phyloP scores from a whole-genome alignment of 1,140 invertebrate genomes.

The Bombus polaris region DNA sequence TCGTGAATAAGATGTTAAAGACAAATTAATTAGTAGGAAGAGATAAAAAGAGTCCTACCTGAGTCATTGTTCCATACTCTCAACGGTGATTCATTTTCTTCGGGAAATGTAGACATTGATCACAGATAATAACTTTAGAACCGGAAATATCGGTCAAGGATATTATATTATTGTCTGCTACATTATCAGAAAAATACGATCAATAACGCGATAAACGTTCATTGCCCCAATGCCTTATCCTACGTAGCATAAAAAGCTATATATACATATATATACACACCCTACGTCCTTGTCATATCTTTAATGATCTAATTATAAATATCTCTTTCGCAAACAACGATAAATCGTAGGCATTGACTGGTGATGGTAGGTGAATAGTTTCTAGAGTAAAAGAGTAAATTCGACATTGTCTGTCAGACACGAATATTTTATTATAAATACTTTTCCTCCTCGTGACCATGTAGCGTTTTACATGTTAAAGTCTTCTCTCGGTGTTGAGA shows the following conservation, averaged over 20 bases:
- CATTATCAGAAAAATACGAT: neutral
- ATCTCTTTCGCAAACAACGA: neutral
- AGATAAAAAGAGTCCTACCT: neutral
- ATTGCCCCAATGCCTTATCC: neutral
- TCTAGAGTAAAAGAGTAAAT: neutral
- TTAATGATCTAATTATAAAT: neutral
- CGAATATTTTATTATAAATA: conserved; percentile 24
- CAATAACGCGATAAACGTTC: neutral
- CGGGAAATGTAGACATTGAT: neutral
- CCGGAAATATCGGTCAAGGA: too few relatives aligned
- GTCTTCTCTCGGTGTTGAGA: too few relatives aligned
- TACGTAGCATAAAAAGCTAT: too few relatives aligned
- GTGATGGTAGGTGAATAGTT: neutral
- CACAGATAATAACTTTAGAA: neutral
- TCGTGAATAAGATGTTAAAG: neutral
- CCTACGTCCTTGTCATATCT: neutral
- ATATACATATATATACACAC: too few relatives aligned
- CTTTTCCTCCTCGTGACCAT: neutral
- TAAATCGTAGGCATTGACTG: neutral
- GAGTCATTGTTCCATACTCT: neutral
- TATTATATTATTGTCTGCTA: neutral
- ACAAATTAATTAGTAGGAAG: neutral
- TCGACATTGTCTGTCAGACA: neutral
- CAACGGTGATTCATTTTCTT: neutral
- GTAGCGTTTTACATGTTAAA: neutral